A percentile compares a stretch with the other conserved stretches of the same genome.
phyloP scores from a whole-genome alignment of 2,797 vertebrate species.

The Xenops minutus region DNA sequence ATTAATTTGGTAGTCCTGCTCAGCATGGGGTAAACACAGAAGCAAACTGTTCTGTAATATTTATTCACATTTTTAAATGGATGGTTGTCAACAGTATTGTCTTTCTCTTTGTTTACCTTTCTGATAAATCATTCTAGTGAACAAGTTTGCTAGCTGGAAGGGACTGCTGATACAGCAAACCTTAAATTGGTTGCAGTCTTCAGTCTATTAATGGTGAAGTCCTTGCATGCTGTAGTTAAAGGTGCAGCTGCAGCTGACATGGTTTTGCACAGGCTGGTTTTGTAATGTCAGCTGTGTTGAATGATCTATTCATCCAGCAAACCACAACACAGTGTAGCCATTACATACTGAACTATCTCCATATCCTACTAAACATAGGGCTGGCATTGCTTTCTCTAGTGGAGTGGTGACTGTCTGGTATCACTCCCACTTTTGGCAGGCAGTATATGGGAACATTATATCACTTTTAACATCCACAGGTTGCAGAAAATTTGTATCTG shows the following conservation, averaged over 20 bases:
- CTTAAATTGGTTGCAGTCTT: neutral
- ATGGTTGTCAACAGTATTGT: neutral
- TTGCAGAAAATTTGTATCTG: neutral
- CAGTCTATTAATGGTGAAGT: neutral
- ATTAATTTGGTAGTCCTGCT: conserved; percentile 19
- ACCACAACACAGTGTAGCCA: neutral
- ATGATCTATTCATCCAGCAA: neutral
- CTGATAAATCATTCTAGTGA: neutral
- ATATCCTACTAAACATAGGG: rapidly evolving
- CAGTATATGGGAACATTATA: neutral
- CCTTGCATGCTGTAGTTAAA: neutral
- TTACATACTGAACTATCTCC: neutral
- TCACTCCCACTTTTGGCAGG: neutral
- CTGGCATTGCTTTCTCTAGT: neutral
- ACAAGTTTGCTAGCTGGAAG: neutral
- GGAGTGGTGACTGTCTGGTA: neutral
- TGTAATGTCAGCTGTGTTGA: neutral
- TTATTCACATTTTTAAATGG: neutral
- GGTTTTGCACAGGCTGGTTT: neutral
- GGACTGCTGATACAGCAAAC: conserved; percentile 16
- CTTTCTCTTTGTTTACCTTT: conserved; percentile 5
- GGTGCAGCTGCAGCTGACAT: neutral
- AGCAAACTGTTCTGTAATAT: neutral
- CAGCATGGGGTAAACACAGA: neutral
- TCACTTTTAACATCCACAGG: neutral